phyloP scores from a whole-genome alignment of 2,888 invertebrate genomes.

The Baronia brevicornis region DNA sequence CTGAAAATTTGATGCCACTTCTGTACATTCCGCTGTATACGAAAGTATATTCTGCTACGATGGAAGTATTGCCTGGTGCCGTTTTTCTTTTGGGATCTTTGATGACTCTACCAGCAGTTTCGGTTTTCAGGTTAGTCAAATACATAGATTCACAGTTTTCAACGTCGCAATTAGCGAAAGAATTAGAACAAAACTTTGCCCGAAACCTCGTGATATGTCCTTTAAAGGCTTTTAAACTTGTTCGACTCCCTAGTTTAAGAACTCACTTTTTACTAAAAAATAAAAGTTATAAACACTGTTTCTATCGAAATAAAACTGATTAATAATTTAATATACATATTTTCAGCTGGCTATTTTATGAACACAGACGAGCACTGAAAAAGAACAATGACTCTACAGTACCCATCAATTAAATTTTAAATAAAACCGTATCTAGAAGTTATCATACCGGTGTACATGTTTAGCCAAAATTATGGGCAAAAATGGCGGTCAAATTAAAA shows the following conservation, averaged over 20 bases:
- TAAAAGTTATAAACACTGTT: no score
- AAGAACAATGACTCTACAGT: constrained; percentile 15
- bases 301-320: background rate
- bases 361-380: constrained; percentile 30
- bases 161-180: no score
- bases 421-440: no score
- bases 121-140: constrained; percentile 77
- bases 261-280: no score
- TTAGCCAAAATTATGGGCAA: no score
- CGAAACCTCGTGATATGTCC: no score
- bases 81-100: constrained; percentile 79
- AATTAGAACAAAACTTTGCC: no score
- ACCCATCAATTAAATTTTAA: constrained; percentile 2
- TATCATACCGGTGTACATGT: no score
- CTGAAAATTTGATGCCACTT: constrained; percentile 79
- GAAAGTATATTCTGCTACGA: constrained; percentile 78
- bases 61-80: constrained; percentile 79
- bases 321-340: constrained; percentile 1
- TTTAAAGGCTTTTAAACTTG: no score
- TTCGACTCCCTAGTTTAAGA: no score
- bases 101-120: constrained; percentile 78
- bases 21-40: constrained; percentile 82
- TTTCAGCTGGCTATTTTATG: constrained; percentile 40
- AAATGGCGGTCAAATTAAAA: no score
- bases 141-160: no score